Base-by-base conservation (phyloP, 2,113 vertebrate species). In the Mirounga angustirostris region DNA sequence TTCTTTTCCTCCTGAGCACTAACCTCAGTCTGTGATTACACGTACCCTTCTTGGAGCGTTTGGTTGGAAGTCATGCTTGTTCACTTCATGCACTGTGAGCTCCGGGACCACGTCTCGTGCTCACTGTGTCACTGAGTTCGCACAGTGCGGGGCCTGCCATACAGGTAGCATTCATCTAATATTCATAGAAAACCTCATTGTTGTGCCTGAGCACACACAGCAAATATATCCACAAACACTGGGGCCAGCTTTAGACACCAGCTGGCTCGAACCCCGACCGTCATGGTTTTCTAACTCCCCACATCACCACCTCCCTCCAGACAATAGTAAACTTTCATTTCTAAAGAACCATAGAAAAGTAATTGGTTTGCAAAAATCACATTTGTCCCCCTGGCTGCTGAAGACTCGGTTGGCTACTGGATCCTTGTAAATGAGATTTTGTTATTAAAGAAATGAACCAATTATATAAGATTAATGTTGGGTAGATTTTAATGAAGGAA, bases 401-500 rank as follows among this genome's bases (percentile, higher is more conserved):
- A 81, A 65, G 36, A 56, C 22, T 36, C 50, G 24, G 46, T 59
- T 61, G 67, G 58, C 40, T 79, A 65, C 10, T 79, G 22, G 33
- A 5, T 92, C 36, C 65, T 89, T 21, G 1, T 43, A 33, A 92
- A 71, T 61, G 33, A 88, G 91, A 82, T 74, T n/a, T 65, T 59
- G 9, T 94, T 33, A 76, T 93, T 80, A 63, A 88, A 96, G 33
- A 58, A 96, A 92, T 36, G 30, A 43, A 50, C 15, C 19, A 26
- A 91, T 78, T 88, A 86, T 67, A 74, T 74, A 79, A 91, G 33
- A 93, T 76, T 52, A 14, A 4, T 92, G 86, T 87, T 4, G 12
- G 46, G 40, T 76, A 83, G 59, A 94, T 73, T 94, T 80, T 80
- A 92, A 90, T 52, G 74, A 89, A 82, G 58, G 5, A 89, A 94